Evolutionary conservation across 2,113 vertebrate species (phyloP).

Genomic region (Glareola pratincola): DNA sequence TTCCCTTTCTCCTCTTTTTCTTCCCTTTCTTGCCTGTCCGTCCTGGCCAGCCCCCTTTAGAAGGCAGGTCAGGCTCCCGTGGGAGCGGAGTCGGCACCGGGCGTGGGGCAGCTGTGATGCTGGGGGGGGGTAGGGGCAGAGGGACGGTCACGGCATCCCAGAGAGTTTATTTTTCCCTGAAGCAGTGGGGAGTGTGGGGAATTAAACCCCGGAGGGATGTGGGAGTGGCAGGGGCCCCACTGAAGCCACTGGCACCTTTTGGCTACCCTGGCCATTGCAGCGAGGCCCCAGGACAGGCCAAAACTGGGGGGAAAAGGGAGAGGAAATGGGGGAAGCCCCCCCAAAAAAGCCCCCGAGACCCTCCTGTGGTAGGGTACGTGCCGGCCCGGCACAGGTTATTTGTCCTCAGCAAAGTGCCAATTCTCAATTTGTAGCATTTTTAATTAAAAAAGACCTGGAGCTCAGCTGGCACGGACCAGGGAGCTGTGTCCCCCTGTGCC

Average conservation of each 20-base stretch:
- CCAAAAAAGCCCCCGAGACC: not conserved
- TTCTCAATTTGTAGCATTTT: not conserved
- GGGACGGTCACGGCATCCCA: fast-evolving
- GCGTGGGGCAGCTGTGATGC: not conserved
- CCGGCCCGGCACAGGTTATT: not conserved
- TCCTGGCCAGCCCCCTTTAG: fast-evolving
- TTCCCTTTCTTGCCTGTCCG: not conserved
- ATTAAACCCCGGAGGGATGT: not conserved
- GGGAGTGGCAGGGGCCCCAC: not conserved
- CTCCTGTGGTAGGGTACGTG: not conserved
- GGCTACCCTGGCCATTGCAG: fast-evolving
- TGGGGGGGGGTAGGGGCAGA: not conserved
- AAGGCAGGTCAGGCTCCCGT: not conserved
- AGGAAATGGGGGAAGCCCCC: not conserved
- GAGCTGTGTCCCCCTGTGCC: not conserved
- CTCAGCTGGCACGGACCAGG: fast-evolving
- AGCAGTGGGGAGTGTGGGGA: not conserved
- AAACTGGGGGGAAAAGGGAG: not conserved
- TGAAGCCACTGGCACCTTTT: not conserved
- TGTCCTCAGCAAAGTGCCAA: not conserved
- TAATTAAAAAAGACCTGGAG: not conserved
- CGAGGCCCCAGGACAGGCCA: not conserved
- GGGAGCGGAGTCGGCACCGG: fast-evolving
- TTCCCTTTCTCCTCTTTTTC: constrained; percentile 3
- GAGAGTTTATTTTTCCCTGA: not conserved